Conservation (phyloP, 1,140 invertebrate genomes). For the Tigriopus japonicus region DNA sequence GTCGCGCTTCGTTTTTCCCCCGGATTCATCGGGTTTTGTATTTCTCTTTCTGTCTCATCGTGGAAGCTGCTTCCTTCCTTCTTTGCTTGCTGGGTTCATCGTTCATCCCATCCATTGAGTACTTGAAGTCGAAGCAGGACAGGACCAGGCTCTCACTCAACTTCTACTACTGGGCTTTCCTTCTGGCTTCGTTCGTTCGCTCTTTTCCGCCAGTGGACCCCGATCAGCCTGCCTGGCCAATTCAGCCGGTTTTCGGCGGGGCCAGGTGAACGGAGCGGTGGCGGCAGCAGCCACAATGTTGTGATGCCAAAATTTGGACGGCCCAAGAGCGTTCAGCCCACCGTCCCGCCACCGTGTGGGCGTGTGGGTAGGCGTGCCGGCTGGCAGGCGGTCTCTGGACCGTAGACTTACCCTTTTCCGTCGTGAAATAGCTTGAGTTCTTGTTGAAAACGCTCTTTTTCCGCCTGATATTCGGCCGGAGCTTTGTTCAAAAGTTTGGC, state of each 20-base stretch:
- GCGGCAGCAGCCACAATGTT: slow-evolving; percentile 17
- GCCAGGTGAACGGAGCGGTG: background rate
- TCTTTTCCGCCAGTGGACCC: no score
- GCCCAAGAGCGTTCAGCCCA: background rate
- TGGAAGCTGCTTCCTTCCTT: no score
- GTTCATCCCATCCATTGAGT: no score
- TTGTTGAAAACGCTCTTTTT: slow-evolving; percentile 49
- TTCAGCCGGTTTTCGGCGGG: background rate
- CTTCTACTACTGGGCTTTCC: no score
- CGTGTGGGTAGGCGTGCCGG: background rate
- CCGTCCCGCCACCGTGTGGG: background rate
- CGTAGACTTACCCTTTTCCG: slow-evolving; percentile 47
- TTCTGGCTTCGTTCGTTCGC: no score
- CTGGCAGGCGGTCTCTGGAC: slow-evolving; percentile 12
- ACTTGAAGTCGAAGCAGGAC: no score
- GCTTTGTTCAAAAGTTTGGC: slow-evolving; percentile 49
- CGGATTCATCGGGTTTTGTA: no score
- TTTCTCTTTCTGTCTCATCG: no score
- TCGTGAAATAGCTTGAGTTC: slow-evolving; percentile 65
- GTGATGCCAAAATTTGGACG: slow-evolving; percentile 16
- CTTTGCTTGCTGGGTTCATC: no score
- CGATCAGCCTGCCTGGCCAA: no score
- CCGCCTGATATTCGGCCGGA: slow-evolving; percentile 43
- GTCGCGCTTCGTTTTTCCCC: no score
- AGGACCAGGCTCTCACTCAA: no score